These are phyloP conservation scores for Crocidura indochinensis DNA, from an alignment of 2,797 vertebrate species.

Conservation along the genomic window DNA sequence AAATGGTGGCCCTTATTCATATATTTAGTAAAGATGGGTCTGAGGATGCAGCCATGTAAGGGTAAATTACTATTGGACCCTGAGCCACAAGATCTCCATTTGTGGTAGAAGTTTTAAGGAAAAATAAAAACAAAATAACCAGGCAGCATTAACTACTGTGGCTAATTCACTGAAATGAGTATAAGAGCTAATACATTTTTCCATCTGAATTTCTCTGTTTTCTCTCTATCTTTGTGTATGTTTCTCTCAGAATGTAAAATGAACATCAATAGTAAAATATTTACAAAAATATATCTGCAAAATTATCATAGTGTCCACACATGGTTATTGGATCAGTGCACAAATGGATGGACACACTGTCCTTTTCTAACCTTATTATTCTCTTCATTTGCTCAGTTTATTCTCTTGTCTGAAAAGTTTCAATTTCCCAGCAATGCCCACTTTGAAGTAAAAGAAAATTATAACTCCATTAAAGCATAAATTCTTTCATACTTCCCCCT, in stretches of 20 bases:
- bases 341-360: neutral
- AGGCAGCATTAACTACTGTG: neutral
- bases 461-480: neutral
- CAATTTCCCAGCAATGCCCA: neutral
- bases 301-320: neutral
- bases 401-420: neutral
- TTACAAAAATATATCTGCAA: neutral
- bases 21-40: neutral
- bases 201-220: neutral
- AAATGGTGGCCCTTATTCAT: neutral
- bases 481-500: neutral
- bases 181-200: neutral
- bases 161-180: neutral
- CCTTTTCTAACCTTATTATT: slow-evolving; percentile 15
- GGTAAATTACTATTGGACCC: neutral
- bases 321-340: neutral
- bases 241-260: neutral
- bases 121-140: neutral
- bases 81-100: slow-evolving; percentile 1
- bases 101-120: neutral
- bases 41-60: neutral
- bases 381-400: neutral
- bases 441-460: neutral
- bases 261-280: neutral
- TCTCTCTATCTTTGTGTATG: too few relatives aligned